Percentiles rank a stretch among this genome's conserved stretches.
These are phyloP conservation scores for Danio jaintianensis DNA, from an alignment of 2,797 vertebrate genomes.

Conservation along the genomic window DNA sequence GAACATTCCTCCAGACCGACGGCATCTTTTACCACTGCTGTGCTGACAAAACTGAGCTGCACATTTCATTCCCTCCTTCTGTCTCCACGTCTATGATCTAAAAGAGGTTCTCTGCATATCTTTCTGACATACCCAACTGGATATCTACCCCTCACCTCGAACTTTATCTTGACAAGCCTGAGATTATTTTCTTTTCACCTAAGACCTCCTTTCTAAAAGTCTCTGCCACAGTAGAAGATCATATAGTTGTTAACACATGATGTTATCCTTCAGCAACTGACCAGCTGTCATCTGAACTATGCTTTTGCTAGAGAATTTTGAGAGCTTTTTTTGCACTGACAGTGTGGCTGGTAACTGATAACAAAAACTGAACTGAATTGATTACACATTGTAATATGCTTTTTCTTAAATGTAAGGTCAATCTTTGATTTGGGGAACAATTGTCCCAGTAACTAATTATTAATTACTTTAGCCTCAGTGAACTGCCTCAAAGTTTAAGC, in stretches of 20 bases:
- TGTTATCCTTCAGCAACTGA: not conserved
- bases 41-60: constrained; percentile 3
- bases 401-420: not conserved
- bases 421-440: no score
- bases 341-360: not conserved
- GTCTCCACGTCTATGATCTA: constrained; percentile 24
- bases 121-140: constrained; percentile 23
- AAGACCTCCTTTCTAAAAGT: constrained; percentile 14
- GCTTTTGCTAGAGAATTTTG: not conserved
- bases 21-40: constrained; percentile 23
- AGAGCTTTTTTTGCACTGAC: not conserved
- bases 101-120: constrained; percentile 30
- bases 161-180: constrained; percentile 21
- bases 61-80: constrained; percentile 22
- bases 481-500: no score
- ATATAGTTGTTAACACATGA: not conserved
- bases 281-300: not conserved
- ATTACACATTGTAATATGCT: not conserved
- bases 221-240: constrained; percentile 13
- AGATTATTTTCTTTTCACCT: constrained; percentile 19
- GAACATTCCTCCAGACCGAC: not conserved
- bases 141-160: constrained; percentile 1
- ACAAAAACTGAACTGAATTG: not conserved
- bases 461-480: no score
- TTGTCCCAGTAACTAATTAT: no score